These are phyloP conservation scores for Hirtodrosophila confusa DNA, from an alignment of 2,888 invertebrate species.

Conservation along the genomic window DNA sequence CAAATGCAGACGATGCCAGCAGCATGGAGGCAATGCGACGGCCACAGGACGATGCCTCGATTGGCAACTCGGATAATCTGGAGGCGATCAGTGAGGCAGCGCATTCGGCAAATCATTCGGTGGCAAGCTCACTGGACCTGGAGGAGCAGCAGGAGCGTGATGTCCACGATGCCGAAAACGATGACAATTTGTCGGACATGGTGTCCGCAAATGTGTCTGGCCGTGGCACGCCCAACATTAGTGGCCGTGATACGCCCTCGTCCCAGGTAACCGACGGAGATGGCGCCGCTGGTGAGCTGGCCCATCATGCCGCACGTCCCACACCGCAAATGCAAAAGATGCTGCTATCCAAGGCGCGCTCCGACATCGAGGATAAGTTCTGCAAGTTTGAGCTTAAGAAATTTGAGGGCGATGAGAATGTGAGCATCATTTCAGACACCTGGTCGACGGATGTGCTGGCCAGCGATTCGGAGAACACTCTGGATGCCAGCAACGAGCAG, in stretches of 20 bases:
- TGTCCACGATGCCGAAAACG: slow-evolving; percentile 86
- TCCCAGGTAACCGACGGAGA: slow-evolving; percentile 95
- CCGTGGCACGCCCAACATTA: slow-evolving; percentile 97
- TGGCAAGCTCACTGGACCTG: slow-evolving; percentile 94
- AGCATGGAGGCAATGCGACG: slow-evolving; percentile 80
- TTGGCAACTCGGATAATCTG: slow-evolving; percentile 96
- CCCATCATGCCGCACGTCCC: slow-evolving; percentile 83
- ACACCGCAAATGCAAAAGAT: slow-evolving; percentile 86
- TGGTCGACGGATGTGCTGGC: slow-evolving; percentile 99
- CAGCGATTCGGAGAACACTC: slow-evolving; percentile 95
- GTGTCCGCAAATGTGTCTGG: slow-evolving; percentile 97
- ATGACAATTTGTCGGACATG: slow-evolving; percentile 98
- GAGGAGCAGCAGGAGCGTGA: slow-evolving; percentile 88
- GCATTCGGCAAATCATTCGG: slow-evolving; percentile 92
- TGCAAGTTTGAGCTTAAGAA: slow-evolving; percentile 98
- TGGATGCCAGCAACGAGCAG: slow-evolving; percentile 87
- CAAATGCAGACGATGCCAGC: slow-evolving; percentile 74
- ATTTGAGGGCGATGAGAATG: slow-evolving; percentile 95
- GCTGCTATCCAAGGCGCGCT: slow-evolving; percentile 91
- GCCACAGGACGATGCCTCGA: slow-evolving; percentile 94
- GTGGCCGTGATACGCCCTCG: slow-evolving; percentile 97
- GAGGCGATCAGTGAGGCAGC: slow-evolving; percentile 98
- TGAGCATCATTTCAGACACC: slow-evolving; percentile 98
- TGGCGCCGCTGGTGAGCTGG: slow-evolving; percentile 89
- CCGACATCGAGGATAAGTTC: slow-evolving; percentile 99